Evolutionary conservation across 2,888 invertebrate species (phyloP), one percentile per base, ranked within the genome.

Genomic region (Chrysina gloriosa): DNA sequence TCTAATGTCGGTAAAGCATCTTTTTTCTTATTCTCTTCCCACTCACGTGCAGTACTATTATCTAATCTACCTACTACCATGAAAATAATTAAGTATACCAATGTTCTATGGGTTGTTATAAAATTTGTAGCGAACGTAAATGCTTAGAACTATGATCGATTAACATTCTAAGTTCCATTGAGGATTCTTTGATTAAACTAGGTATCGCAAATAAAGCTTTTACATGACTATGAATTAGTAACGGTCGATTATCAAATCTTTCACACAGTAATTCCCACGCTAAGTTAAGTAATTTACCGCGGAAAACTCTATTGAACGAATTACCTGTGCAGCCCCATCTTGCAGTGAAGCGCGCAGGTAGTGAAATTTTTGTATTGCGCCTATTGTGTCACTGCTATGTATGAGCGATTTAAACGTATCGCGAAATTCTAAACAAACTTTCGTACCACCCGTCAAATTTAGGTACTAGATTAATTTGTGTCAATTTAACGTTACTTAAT

Each of bases 221-320:
- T 16, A 71, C 45, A 52, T 69, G 69, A 63, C 64, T 68, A 7
- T 63, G 67, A 3, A 73, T 52, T 11, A 73, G 36, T 14, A 70
- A 39, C 29, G 65, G 39, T 29, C 23, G 69, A 29, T 73, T 73
- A 45, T 69, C 45, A 39, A 31, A 72, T 23, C 70, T 52, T 23
- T 71, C 65, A 25, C 64, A 45, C 16, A 71, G 50, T 31, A 72
- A 65, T 23, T 71, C 65, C 72, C 72, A 69, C 9, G 73, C 72
- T 11, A 69, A 48, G 4, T 3, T 6, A n/a, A n/a, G 39, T 70
- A 73, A 69, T 63, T 70, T 67, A 16, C 39, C 4, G 39, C 39
- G 4, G 39, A 39, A n/a, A 39, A 39, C 4, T 39, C 39, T 39
- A 72, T 21, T 31, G 64, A 64, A 11, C 19, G 21, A 27, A 64